A percentile compares a stretch with the other conserved stretches of the same genome.
phyloP scores from a whole-genome alignment of 2,888 invertebrate species.

The Microplitis manilae region DNA sequence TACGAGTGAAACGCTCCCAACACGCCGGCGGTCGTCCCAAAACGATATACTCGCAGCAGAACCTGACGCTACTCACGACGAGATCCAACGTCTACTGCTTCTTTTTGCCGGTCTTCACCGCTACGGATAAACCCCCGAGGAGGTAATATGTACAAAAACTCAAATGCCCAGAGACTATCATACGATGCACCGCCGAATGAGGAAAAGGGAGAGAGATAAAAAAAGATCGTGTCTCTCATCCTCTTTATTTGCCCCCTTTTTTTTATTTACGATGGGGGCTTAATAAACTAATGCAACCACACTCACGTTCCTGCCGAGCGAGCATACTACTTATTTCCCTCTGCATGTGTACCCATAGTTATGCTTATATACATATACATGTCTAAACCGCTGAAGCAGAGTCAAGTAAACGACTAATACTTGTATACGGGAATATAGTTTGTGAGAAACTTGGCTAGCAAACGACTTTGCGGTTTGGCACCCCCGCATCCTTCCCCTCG shows the following conservation, averaged over 20 bases:
- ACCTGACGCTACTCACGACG: no score
- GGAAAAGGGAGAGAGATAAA: neutral
- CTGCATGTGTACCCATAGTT: neutral
- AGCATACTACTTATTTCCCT: neutral
- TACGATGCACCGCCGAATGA: neutral
- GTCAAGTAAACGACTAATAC: slow-evolving; percentile 29
- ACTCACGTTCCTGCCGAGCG: slow-evolving; percentile 30
- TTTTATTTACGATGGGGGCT: slow-evolving; percentile 12
- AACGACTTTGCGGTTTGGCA: slow-evolving; percentile 45
- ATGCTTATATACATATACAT: no score
- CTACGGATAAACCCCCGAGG: slow-evolving; percentile 7
- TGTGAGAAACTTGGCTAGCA: slow-evolving; percentile 38
- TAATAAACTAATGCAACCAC: slow-evolving; percentile 43
- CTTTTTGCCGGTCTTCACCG: neutral
- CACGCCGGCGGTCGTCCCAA: slow-evolving; percentile 44
- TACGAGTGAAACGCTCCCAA: slow-evolving; percentile 61
- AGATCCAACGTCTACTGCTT: neutral
- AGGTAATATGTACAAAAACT: slow-evolving; percentile 25
- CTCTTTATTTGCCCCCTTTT: slow-evolving; percentile 1
- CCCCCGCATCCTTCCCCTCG: slow-evolving; percentile 19
- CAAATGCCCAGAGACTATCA: slow-evolving; percentile 16
- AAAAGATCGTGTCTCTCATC: slow-evolving; percentile 11
- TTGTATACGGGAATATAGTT: slow-evolving; percentile 18
- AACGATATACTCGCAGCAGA: slow-evolving; percentile 24
- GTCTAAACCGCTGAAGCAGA: neutral